Percentiles rank a stretch among this genome's conserved stretches.
Evolutionary conservation across 2,797 vertebrate species (phyloP).

Genomic region (Cyclura pinguis): DNA sequence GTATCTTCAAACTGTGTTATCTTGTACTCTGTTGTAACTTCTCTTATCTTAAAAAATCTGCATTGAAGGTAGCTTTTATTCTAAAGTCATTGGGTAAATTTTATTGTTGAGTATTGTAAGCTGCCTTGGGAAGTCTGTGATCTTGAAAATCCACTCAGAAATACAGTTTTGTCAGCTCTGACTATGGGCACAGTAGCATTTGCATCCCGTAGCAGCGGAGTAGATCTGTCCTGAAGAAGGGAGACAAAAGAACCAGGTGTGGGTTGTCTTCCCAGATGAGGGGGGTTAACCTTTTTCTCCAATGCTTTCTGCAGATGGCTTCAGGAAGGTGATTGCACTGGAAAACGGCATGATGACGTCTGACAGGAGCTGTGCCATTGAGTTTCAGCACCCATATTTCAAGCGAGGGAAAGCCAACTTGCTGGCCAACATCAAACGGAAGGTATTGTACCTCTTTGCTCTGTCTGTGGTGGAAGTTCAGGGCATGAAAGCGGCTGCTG

Average conservation of each 20-base stretch:
- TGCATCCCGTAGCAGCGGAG: too few relatives aligned
- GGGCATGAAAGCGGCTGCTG: too few relatives aligned
- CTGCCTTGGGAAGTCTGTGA: too few relatives aligned
- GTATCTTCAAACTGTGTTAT: background rate
- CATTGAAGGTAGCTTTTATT: too few relatives aligned
- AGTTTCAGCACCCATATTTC: slow-evolving; percentile 80
- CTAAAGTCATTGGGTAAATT: too few relatives aligned
- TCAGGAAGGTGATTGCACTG: slow-evolving; percentile 75
- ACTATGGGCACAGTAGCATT: too few relatives aligned
- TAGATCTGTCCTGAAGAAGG: background rate
- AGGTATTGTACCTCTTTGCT: slow-evolving; percentile 64
- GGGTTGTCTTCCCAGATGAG: background rate
- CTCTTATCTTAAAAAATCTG: too few relatives aligned
- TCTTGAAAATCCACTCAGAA: too few relatives aligned
- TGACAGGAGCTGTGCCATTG: slow-evolving; percentile 67
- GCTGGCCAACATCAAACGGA: slow-evolving; percentile 79
- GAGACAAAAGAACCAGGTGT: background rate
- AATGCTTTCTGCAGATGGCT: slow-evolving; percentile 72
- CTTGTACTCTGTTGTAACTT: too few relatives aligned
- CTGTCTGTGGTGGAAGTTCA: too few relatives aligned
- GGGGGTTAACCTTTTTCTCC: background rate
- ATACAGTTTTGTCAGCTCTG: too few relatives aligned
- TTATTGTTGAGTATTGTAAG: too few relatives aligned
- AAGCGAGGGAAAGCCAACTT: slow-evolving; percentile 73
- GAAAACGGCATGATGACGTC: slow-evolving; percentile 68